phyloP scores from a whole-genome alignment of 2,888 invertebrate genomes.

The Hyalella azteca region DNA sequence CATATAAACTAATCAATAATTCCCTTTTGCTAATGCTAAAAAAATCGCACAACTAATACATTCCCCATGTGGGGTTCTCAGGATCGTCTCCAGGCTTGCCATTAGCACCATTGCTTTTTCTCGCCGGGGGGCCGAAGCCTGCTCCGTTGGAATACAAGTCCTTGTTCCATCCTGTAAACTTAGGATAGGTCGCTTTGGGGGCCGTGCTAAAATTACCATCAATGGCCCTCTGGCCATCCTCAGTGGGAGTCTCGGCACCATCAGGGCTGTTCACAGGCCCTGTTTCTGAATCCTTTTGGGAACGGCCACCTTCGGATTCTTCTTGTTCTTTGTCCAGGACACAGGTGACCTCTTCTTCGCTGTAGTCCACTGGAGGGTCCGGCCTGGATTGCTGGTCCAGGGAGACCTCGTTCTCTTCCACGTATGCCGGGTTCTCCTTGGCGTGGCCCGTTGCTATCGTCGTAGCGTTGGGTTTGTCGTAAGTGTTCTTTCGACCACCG shows the following conservation, averaged over 20 bases:
- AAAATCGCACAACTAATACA: too few species aligned
- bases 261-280: background rate
- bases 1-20: too few species aligned
- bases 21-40: too few species aligned
- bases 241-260: background rate
- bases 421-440: background rate
- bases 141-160: constrained; percentile 17
- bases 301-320: background rate
- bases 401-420: constrained; percentile 8
- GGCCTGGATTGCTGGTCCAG: background rate
- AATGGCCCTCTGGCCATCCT: background rate
- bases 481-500: background rate
- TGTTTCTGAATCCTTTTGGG: background rate
- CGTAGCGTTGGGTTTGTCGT: background rate
- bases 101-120: background rate
- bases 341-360: constrained; percentile 6
- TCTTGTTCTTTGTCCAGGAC: background rate
- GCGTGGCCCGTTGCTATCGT: background rate
- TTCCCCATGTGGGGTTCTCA: background rate
- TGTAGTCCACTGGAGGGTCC: constrained; percentile 15
- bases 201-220: background rate
- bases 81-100: background rate
- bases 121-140: background rate
- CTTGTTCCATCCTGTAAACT: constrained; percentile 26
- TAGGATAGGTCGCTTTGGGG: background rate